These are phyloP conservation scores for Brachionus rubens DNA, from an alignment of 1,140 invertebrate genomes.

Conservation along the genomic window DNA sequence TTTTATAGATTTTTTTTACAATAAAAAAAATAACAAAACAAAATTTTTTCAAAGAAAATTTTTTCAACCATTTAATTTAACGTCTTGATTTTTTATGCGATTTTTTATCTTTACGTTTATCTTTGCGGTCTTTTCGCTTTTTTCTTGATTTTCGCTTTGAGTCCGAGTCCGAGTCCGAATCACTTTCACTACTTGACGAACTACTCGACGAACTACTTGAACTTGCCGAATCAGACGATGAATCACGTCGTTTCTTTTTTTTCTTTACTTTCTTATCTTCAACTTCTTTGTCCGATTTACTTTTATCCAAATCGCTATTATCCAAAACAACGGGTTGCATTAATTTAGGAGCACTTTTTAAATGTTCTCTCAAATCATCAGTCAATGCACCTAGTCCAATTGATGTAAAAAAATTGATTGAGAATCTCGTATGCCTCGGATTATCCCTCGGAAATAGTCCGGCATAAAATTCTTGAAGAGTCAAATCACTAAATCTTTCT, in stretches of 20 bases:
- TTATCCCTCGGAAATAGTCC: constrained; percentile 92
- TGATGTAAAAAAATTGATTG: constrained; percentile 98
- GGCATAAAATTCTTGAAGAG: constrained; percentile 77
- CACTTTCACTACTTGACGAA: not conserved
- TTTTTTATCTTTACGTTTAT: constrained; percentile 13
- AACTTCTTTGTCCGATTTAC: constrained; percentile 11
- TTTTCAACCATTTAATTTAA: not conserved
- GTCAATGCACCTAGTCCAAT: constrained; percentile 95
- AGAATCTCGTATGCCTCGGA: constrained; percentile 91
- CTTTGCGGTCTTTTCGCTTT: not conserved
- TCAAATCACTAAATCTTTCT: constrained; percentile 80
- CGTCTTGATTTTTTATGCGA: constrained; percentile 13
- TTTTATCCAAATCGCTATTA: constrained; percentile 23
- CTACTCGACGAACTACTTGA: not conserved
- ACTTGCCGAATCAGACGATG: not conserved
- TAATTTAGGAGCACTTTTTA: constrained; percentile 40
- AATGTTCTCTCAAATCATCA: constrained; percentile 52
- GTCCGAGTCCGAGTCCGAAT: constrained; percentile 16
- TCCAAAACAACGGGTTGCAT: constrained; percentile 41
- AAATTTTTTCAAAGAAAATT: constrained; percentile 16
- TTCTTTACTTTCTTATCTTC: not conserved
- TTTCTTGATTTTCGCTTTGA: constrained; percentile 5
- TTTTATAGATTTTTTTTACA: not conserved
- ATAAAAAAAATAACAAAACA: not conserved
- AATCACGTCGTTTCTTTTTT: not conserved